These are phyloP conservation scores for Drosophila falleni DNA, from an alignment of 2,888 invertebrate species.

Conservation along the genomic window DNA sequence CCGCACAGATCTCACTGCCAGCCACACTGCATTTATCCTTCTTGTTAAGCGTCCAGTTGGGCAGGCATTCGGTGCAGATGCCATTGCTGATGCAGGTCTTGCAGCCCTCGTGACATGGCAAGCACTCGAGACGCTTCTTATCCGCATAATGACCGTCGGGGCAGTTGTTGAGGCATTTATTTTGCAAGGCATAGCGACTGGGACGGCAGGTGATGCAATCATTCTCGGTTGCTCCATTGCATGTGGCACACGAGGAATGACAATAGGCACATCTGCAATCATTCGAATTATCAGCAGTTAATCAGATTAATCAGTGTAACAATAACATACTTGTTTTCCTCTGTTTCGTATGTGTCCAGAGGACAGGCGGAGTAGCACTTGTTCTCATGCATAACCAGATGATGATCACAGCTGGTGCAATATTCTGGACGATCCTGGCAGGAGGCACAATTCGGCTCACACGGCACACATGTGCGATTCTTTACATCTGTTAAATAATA, in stretches of 20 bases:
- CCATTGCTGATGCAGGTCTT: conserved; percentile 90
- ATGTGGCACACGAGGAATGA: conserved; percentile 92
- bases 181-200: conserved; percentile 90
- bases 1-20: conserved; percentile 90
- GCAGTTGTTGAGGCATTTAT: conserved; percentile 90
- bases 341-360: conserved; percentile 92
- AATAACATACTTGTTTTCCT: conserved; percentile 90
- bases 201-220: conserved; percentile 93
- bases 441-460: conserved; percentile 94
- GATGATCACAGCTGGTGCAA: conserved; percentile 95
- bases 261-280: conserved; percentile 90
- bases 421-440: conserved; percentile 93
- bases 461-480: conserved; percentile 92
- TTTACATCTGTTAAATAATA: conserved; percentile 87
- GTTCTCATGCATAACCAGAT: conserved; percentile 92
- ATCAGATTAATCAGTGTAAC: background rate
- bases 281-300: background rate
- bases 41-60: conserved; percentile 91
- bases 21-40: conserved; percentile 91
- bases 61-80: conserved; percentile 90
- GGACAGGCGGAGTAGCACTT: conserved; percentile 95
- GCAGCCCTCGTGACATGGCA: conserved; percentile 92
- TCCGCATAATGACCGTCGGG: conserved; percentile 91
- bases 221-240: conserved; percentile 91
- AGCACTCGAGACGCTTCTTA: conserved; percentile 92